Base-by-base conservation (phyloP, 2,113 vertebrate species). In the Cheilinus undulatus region DNA sequence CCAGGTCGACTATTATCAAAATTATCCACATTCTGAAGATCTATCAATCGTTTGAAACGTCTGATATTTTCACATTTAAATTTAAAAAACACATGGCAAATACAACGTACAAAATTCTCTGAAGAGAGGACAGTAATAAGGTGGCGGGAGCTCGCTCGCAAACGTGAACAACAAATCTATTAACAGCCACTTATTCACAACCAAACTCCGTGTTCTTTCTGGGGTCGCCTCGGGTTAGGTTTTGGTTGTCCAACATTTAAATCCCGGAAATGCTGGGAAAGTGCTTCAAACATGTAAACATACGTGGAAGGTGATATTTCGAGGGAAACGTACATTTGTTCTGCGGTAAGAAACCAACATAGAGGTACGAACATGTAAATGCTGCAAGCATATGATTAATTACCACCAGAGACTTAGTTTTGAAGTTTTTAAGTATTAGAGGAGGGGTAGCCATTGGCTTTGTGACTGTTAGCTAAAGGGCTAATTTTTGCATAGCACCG, bases 221-320 rank as follows among this genome's bases (percentile, higher is more conserved):
- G 10, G 3, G 30, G 19, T 22, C 22, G 2, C 63, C 4, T 71
- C 9, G 67, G 73, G 50, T 52, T 38, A 0, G 17, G 28, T 78
- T 86, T 79, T 84, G 22, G 64, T 72, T 79, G 85, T 34, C 86
- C 89, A 86, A 83, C 78, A 42, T 22, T 57, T 80, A 59, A 14
- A 10, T 6, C 11, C 63, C 52, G 73, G 73, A 80, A 82, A 81
- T 58, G 19, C 82, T 72, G 78, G 82, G 3, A 3, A 32, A 56
- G 26, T 2, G 4, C n/a, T 19, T 22, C 17, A 65, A 40, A 48
- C 24, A 32, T 59, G 45, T 71, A 73, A 76, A 86, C 78, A 84
- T 20, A n/a, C n/a, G 12, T 30, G 34, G 22, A 22, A 8, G 40
- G 12, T 9, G 45, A 20, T 14, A 15, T 5, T 8, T 10, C 7